Evolutionary conservation across 1,140 invertebrate species (phyloP), one percentile per base, ranked within the genome.

Genomic region (Drosophila orosa): DNA sequence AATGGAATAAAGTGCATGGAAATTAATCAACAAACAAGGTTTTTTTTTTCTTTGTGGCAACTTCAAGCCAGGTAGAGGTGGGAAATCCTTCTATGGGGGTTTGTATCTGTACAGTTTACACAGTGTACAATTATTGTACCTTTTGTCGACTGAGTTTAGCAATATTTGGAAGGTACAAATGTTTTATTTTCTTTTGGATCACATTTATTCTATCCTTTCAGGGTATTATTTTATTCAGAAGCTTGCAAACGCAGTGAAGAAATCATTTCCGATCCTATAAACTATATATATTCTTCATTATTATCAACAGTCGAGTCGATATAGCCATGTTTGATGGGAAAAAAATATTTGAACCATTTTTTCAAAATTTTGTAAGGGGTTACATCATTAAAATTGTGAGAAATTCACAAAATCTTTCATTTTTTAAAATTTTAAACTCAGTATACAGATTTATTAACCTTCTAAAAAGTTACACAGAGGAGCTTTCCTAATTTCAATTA

Each of bases 1-100:
- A 77, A 87, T 60, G 72, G 69, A 86, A 86, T 87, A 86, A 87
- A 89, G 63, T 89, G 75, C 84, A 89, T 87, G 78, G 66, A 83
- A 76, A 83, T 69, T 73, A 75, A 71, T 74, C 61, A 58, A 35
- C 47, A 69, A 69, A 61, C 29, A 40, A 55, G 52, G 25, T 33
- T 40, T 57, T 33, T 50, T 17, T 48, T 65, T 74, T 13, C n/a
- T n/a, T 19, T 44, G 33, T 31, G 45, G 31, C 40, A 37, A 22
- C 8, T 10, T 15, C 9, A 10, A 2, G 13, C 22, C 24, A 22
- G n/a, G 0, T n/a, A 63, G 65, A 17, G 60, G 27, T 50, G 65
- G 65, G 22, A 31, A 40, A 3, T 17, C 3, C 37, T 54, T 59
- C 8, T 33, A 13, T 17, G 25, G 55, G 15, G 12, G 17, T 5